A percentile compares a stretch with the other conserved stretches of the same genome.
Conservation (phyloP, 1,140 invertebrate genomes). For the Orius insidiosus region DNA sequence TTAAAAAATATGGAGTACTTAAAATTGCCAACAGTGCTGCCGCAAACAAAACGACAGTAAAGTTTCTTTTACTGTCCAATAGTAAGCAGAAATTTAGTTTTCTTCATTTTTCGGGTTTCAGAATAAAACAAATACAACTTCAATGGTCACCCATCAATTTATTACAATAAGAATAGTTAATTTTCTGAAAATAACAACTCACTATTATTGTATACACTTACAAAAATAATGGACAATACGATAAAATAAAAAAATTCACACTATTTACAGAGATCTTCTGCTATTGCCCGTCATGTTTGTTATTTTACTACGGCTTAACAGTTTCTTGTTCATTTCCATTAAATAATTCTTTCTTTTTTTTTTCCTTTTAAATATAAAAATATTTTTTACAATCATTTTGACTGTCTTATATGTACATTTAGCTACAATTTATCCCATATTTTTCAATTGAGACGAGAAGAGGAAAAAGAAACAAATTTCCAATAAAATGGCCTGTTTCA, state of each 20-base stretch:
- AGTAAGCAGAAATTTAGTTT: too few species aligned
- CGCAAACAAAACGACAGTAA: too few species aligned
- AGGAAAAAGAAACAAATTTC: not conserved
- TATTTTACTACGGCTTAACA: slow-evolving; percentile 1
- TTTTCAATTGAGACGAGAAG: not conserved
- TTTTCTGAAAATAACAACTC: slow-evolving; percentile 10
- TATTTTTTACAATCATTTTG: slow-evolving; percentile 10
- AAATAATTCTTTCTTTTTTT: not conserved
- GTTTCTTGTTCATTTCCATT: slow-evolving; percentile 1
- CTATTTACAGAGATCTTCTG: slow-evolving; percentile 17
- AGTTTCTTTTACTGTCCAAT: too few species aligned
- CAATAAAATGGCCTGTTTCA: slow-evolving; percentile 1
- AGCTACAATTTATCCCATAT: not conserved
- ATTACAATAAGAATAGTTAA: slow-evolving; percentile 14
- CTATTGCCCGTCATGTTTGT: not conserved
- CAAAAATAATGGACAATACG: slow-evolving; percentile 15
- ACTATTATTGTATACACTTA: slow-evolving; percentile 10
- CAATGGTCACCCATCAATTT: slow-evolving; percentile 13
- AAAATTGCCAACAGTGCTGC: too few species aligned
- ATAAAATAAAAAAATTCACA: slow-evolving; percentile 14
- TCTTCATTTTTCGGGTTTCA: too few species aligned
- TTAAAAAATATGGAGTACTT: too few species aligned
- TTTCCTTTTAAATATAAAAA: slow-evolving; percentile 9
- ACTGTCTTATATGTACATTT: slow-evolving; percentile 7
- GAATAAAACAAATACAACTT: too few species aligned